Percentiles rank a stretch among this genome's conserved stretches.
Evolutionary conservation across 2,888 invertebrate genomes (phyloP).

Genomic region (Mimachlamys varia): DNA sequence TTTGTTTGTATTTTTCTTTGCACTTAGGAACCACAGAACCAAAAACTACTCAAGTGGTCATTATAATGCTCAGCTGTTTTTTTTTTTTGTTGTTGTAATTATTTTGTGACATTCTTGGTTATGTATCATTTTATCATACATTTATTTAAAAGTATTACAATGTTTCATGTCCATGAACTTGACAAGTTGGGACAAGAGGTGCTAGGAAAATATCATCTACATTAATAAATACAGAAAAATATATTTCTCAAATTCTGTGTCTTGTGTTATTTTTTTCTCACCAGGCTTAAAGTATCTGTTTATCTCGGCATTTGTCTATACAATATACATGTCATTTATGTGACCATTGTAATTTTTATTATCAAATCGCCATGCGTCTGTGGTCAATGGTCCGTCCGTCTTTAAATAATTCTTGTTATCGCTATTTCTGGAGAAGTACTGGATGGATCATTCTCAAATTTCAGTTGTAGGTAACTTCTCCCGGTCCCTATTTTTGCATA

Average conservation of each 20-base stretch:
- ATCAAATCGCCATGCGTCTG: no score
- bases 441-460: no score
- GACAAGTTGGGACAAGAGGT: neutral
- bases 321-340: no score
- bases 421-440: no score
- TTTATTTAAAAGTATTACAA: neutral
- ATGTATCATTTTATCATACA: neutral
- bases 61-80: neutral
- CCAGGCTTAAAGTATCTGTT: no score
- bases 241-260: neutral
- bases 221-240: neutral
- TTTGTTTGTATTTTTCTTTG: neutral
- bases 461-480: no score
- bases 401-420: no score
- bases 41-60: neutral
- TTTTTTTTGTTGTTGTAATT: neutral
- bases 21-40: neutral
- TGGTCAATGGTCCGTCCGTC: no score
- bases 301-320: no score
- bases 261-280: neutral
- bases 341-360: no score
- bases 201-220: conserved; percentile 12
- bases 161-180: neutral
- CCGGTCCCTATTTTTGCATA: no score
- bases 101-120: neutral